Percentiles rank a stretch among this genome's conserved stretches.
These are phyloP conservation scores for Salminus brasiliensis DNA, from an alignment of 2,113 vertebrate species.

Conservation along the genomic window DNA sequence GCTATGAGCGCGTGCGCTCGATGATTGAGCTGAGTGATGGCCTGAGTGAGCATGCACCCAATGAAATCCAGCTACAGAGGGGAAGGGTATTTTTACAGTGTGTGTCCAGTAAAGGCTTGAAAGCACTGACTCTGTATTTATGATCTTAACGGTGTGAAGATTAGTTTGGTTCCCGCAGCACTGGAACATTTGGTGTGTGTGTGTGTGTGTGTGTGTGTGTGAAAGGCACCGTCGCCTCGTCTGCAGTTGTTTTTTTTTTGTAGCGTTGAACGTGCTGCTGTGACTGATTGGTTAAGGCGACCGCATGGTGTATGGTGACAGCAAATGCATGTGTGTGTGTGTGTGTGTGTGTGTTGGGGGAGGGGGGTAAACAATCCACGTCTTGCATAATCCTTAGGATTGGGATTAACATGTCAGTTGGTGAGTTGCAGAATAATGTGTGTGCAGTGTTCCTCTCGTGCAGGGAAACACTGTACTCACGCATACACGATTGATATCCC, in stretches of 20 bases:
- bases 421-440: neutral
- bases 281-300: slow-evolving; percentile 14
- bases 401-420: slow-evolving; percentile 68
- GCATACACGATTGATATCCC: too few species aligned
- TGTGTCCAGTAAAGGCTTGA: neutral
- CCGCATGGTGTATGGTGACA: slow-evolving; percentile 52
- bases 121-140: slow-evolving; percentile 32
- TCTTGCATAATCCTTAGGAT: slow-evolving; percentile 76
- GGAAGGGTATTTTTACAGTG: too few species aligned
- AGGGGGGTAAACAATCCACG: slow-evolving; percentile 65
- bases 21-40: neutral
- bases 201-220: neutral
- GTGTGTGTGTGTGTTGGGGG: slow-evolving; percentile 48
- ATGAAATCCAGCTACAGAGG: neutral
- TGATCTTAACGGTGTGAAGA: slow-evolving; percentile 25
- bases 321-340: slow-evolving; percentile 53
- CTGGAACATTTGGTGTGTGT: neutral
- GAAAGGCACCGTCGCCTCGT: neutral
- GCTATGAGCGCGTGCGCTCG: neutral
- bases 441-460: neutral
- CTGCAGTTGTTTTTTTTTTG: neutral
- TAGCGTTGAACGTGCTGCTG: slow-evolving; percentile 7
- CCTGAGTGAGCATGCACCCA: neutral
- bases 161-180: slow-evolving; percentile 12
- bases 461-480: neutral